phyloP scores from a whole-genome alignment of 53 echinoderm and acorn worm species.

The Crossaster papposus region DNA sequence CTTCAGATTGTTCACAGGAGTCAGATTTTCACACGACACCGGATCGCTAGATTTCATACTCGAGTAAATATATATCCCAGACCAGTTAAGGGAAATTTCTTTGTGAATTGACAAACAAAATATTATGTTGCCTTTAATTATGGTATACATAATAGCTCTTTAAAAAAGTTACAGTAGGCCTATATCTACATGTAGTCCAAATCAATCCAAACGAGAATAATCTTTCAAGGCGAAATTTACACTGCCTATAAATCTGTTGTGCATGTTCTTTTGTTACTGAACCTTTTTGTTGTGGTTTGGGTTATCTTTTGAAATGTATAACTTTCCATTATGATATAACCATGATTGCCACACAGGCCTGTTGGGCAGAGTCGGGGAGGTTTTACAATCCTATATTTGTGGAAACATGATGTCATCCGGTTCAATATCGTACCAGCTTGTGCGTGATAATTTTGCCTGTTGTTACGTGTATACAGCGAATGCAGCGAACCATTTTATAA shows the following conservation, averaged over 20 bases:
- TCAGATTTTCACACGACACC: too few species aligned
- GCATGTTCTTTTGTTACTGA: neutral
- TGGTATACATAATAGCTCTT: too few species aligned
- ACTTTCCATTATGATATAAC: too few species aligned
- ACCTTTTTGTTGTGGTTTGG: neutral
- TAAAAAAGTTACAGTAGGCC: too few species aligned
- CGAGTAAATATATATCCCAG: too few species aligned
- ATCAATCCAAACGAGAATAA: neutral
- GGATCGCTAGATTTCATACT: too few species aligned
- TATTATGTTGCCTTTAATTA: too few species aligned
- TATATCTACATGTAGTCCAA: too few species aligned
- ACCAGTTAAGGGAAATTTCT: too few species aligned
- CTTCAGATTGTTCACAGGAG: too few species aligned
- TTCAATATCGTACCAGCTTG: neutral
- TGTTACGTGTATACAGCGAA: neutral
- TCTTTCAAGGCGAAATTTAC: neutral
- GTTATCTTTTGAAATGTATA: neutral
- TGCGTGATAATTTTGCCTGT: neutral
- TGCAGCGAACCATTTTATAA: neutral
- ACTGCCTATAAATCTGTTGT: neutral
- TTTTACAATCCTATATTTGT: neutral
- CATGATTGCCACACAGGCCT: neutral
- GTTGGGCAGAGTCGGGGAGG: neutral
- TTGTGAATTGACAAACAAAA: too few species aligned
- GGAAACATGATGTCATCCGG: constrained; percentile 4